Evolutionary conservation across 2,888 invertebrate species (phyloP), one percentile per base, ranked within the genome.

Genomic region (Eupithecia subfuscata): DNA sequence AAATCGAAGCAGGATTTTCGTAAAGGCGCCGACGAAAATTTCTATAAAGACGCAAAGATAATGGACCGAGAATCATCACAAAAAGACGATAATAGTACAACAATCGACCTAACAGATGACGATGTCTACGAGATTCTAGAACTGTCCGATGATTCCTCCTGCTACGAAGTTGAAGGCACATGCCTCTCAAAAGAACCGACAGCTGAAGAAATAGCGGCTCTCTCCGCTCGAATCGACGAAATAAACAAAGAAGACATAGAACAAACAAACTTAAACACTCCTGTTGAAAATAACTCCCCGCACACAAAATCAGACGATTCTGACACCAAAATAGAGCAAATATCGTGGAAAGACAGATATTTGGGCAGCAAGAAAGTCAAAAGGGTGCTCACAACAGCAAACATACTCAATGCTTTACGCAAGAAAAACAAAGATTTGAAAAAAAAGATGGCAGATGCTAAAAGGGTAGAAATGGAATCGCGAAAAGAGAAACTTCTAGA

Each of bases 331-430:
- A 78, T 74, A 71, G 72, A 74, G 65, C 43, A 85, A 18, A 83
- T 91, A 56, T 96, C 96, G 0, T 96, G 96, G 96, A 96, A 95
- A 84, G 93, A 95, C 65, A 90, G 96, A 68, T 96, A 96, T 85
- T 87, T 96, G 67, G 95, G 91, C 16, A 96, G 96, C 79, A 94
- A 90, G 18, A 96, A 96, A 87, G 96, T 96, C 0, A 96, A 95
- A 83, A 95, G 88, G 81, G 96, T 96, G 1, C 84, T 96, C 25
- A 94, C 92, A 0, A 93, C 95, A 0, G 93, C 96, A 0, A 95
- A 95, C 67, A 91, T 96, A 65, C 89, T 96, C 0, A 96, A 96
- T 80, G 95, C 96, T 25, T 87, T 96, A n/a, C 90, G 96, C 77
- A 96, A 96, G 82, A 96, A 96, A 84, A 95, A 96, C 80, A 94